Base-by-base conservation (phyloP, 1,140 invertebrate genomes). In the Zeugodacus cucurbitae region DNA sequence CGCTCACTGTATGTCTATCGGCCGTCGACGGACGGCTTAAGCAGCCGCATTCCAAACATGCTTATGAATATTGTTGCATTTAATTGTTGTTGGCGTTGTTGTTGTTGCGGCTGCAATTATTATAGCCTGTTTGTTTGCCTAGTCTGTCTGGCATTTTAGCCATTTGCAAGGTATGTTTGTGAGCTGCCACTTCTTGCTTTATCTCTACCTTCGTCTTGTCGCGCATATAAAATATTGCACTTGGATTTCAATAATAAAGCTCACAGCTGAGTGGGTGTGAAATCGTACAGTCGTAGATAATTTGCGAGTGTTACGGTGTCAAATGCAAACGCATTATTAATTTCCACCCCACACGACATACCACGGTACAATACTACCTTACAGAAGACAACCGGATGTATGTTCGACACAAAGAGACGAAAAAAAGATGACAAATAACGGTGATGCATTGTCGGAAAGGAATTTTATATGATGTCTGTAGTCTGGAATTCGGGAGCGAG, bases 1-100 rank as follows among this genome's bases (percentile, higher is more conserved):
- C 29, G 32, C 6, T 67, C 29, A 10, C 64, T 67, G 26, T 32
- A 7, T 74, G 67, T 74, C 17, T 11, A 74, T 3, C 26, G 10
- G 74, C 34, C 5, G 14, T 6, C 67, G 32, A 70, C n/a, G 22
- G 41, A 34, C 74, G 74, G 41, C 74, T 41, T 48, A 82, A 82
- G 74, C 74, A 82, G 41, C 74, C 41, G 74, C 74, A 82, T 82
- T 82, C 74, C 74, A 48, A 82, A 82, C 74, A 82, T 54, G 74
- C 74, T 82, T 82, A 82, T 44, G 26, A 82, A 82, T 82, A 82
- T 82, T 54, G 67, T 74, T 74, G 74, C 74, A 48, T 7, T 48
- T 82, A 48, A 26, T 82, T 48, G 41, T 54, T 48, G 41, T 82
- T 48, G 41, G 48, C 8, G 10, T 26, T 44, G 74, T 48, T 48